A percentile compares a stretch with the other conserved stretches of the same genome.
phyloP scores from a whole-genome alignment of 2,888 invertebrate genomes.

The Ochropacha duplaris region DNA sequence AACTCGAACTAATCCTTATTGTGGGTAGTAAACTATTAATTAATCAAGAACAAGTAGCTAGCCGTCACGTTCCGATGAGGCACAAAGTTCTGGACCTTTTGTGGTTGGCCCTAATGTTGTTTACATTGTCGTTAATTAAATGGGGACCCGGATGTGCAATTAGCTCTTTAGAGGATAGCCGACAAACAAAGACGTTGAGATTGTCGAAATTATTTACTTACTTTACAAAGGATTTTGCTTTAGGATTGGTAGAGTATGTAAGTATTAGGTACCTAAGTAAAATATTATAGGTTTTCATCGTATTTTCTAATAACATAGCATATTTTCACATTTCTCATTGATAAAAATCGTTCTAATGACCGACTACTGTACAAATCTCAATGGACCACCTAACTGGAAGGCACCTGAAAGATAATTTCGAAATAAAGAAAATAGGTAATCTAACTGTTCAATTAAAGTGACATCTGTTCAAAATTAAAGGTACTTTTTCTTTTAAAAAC shows the following conservation, averaged over 20 bases:
- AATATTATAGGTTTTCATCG: too few relatives aligned
- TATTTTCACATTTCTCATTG: too few relatives aligned
- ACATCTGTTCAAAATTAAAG: background rate
- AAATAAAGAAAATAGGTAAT: too few relatives aligned
- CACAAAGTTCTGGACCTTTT: slow-evolving; percentile 51
- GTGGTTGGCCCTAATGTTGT: slow-evolving; percentile 63
- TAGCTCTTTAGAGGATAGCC: slow-evolving; percentile 29
- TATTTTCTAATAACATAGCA: too few relatives aligned
- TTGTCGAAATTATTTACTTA: slow-evolving; percentile 9
- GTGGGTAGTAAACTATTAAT: slow-evolving; percentile 54
- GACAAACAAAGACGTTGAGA: slow-evolving; percentile 24
- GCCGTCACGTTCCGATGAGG: slow-evolving; percentile 44
- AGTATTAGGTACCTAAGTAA: too few relatives aligned
- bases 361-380: too few relatives aligned
- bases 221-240: background rate
- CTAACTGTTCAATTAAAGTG: background rate
- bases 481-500: too few relatives aligned
- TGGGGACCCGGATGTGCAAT: slow-evolving; percentile 46
- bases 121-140: slow-evolving; percentile 67
- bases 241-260: too few relatives aligned
- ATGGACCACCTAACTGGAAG: too few relatives aligned
- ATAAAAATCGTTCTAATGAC: too few relatives aligned
- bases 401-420: too few relatives aligned
- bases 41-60: slow-evolving; percentile 52
- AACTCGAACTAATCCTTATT: slow-evolving; percentile 48